phyloP scores from a whole-genome alignment of 2,797 vertebrate species.

The Rhinichthys osculus region DNA sequence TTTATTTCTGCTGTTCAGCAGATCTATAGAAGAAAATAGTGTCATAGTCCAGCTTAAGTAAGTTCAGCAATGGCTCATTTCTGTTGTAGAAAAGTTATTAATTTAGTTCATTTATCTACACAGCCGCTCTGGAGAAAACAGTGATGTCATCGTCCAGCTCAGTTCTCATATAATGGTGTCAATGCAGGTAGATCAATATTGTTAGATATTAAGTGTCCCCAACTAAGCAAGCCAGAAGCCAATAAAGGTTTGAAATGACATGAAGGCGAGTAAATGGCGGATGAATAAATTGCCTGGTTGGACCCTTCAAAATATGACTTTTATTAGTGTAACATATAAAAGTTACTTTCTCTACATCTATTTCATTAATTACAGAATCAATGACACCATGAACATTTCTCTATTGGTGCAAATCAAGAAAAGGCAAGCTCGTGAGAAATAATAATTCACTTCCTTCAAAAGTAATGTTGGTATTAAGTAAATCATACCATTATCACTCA shows the following conservation, averaged over 20 bases:
- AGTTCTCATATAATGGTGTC: too few species aligned
- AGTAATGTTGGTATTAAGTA: background rate
- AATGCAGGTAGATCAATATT: too few species aligned
- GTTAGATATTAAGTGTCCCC: too few species aligned
- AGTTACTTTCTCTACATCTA: background rate
- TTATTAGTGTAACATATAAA: background rate
- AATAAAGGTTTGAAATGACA: background rate
- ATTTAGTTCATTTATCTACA: too few species aligned
- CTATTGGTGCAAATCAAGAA: background rate
- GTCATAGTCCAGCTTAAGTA: too few species aligned
- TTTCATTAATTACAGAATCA: background rate
- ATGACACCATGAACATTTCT: background rate
- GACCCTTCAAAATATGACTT: background rate
- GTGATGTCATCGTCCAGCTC: too few species aligned
- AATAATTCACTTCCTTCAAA: background rate
- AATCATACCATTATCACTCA: background rate
- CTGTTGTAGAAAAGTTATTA: too few species aligned
- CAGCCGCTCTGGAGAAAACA: too few species aligned
- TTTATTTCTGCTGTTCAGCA: too few species aligned
- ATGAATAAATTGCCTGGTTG: background rate
- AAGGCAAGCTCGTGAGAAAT: background rate
- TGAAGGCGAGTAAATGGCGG: background rate
- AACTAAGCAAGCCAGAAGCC: background rate
- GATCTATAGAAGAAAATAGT: too few species aligned
- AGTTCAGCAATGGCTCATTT: too few species aligned